Evolutionary conservation across 2,113 vertebrate species (phyloP).

Genomic region (Hypocryptadius cinnamomeus): DNA sequence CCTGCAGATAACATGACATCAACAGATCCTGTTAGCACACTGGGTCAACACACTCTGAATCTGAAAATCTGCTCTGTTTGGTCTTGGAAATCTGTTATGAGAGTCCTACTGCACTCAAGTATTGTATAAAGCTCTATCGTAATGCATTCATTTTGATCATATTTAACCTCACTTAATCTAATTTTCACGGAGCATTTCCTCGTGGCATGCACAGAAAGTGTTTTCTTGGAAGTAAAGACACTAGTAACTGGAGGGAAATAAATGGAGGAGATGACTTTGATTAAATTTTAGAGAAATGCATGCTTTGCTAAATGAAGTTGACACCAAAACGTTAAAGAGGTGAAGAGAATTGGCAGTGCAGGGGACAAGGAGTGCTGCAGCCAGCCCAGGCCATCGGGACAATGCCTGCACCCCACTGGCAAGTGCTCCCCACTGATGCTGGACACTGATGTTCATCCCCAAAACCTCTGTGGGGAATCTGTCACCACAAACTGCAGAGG

Average conservation of each 20-base stretch:
- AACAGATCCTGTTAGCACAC: background rate
- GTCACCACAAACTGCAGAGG: accelerated
- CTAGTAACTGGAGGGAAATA: background rate
- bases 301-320: background rate
- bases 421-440: background rate
- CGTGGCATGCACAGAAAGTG: accelerated
- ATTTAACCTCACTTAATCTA: background rate
- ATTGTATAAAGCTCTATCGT: background rate
- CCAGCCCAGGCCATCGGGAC: accelerated
- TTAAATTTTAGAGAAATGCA: background rate
- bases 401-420: accelerated
- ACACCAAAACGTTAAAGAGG: accelerated
- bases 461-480: background rate
- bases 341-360: too few species aligned
- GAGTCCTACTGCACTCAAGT: background rate
- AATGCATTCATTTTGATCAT: background rate
- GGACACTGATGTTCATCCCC: background rate
- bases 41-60: background rate
- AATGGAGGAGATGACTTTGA: background rate
- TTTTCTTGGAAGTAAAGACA: background rate
- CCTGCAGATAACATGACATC: background rate
- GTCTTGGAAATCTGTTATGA: background rate
- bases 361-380: background rate
- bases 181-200: background rate
- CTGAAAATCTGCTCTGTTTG: background rate